Evolutionary conservation across 2,113 vertebrate genomes (phyloP), one percentile per base, ranked within the genome.

Genomic region (Morone saxatilis): DNA sequence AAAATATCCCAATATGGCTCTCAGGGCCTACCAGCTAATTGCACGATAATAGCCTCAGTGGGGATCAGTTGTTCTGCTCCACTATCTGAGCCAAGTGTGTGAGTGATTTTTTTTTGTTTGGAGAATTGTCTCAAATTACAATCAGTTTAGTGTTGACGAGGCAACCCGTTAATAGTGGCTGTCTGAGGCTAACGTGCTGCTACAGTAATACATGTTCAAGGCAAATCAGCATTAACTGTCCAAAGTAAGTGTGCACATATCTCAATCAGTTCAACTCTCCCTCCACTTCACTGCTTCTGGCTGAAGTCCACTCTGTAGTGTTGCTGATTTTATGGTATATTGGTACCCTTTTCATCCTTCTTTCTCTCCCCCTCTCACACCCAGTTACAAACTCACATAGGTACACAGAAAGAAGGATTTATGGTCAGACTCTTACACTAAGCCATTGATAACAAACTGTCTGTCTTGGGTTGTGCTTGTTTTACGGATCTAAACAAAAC

Each of bases 391-490:
- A 74, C 50, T 62, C 63, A 57, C 53, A 83, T 38, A 50, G 38
- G 22, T 66, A 74, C 66, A 81, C 72, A 47, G 61, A 19, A 43
- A 75, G 53, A 78, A 71, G 31, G 69, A 89, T 79, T 85, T 71
- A 88, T 80, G 59, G 71, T 38, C 31, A 68, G 62, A 48, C 22
- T 31, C 31, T 76, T 51, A 43, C 22, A 65, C 38, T 70, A 65
- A 81, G 56, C 25, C 65, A 60, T 45, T 54, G 48, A 81, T 89
- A 73, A 80, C 45, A 13, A 79, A 76, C 8, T 12, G 20, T 71
- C 50, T 70, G 50, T 80, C 60, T 69, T 63, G 45, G 51, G 59
- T 66, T 76, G 43, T 7, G 40, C 63, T 74, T 62, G 59, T 89
- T 88, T 83, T 47, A 61, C 7, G 19, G 38, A 69, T 50, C 50